Conservation (phyloP, 2,888 invertebrate genomes). For the Tetragnatha montana region DNA sequence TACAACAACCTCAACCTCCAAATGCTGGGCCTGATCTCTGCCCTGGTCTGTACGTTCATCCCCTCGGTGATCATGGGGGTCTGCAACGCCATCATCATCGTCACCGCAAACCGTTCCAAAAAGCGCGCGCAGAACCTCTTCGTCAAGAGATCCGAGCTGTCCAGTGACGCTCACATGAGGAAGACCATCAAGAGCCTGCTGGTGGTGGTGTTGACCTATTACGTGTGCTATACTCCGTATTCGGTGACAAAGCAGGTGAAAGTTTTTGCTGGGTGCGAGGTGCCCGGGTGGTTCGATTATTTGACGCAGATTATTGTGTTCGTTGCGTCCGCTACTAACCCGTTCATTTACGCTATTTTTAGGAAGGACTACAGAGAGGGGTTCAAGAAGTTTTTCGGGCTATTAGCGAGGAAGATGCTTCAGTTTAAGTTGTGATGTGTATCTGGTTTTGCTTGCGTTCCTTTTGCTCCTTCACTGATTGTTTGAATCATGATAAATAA, state of each 20-base stretch:
- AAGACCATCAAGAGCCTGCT: slow-evolving; percentile 73
- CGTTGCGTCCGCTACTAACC: slow-evolving; percentile 75
- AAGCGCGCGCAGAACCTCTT: background rate
- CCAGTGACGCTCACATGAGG: slow-evolving; percentile 12
- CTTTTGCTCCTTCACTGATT: no score
- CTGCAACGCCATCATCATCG: slow-evolving; percentile 40
- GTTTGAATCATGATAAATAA: no score
- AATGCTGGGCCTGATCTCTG: background rate
- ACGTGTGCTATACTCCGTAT: slow-evolving; percentile 76
- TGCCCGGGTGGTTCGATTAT: slow-evolving; percentile 74
- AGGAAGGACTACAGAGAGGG: slow-evolving; percentile 61
- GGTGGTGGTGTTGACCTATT: slow-evolving; percentile 75
- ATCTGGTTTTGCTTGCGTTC: no score
- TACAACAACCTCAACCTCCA: background rate
- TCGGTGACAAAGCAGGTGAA: slow-evolving; percentile 76
- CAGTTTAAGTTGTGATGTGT: no score
- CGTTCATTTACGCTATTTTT: slow-evolving; percentile 74
- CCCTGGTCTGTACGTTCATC: slow-evolving; percentile 5
- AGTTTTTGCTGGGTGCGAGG: slow-evolving; percentile 72
- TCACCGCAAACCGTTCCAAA: slow-evolving; percentile 24
- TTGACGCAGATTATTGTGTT: slow-evolving; percentile 74
- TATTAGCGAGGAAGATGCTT: background rate
- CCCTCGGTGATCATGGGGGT: slow-evolving; percentile 14
- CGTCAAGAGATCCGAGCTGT: background rate
- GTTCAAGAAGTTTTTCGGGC: slow-evolving; percentile 40